A percentile compares a stretch with the other conserved stretches of the same genome.
These are phyloP conservation scores for Aphodius sticticus DNA, from an alignment of 2,888 invertebrate species.

Conservation along the genomic window DNA sequence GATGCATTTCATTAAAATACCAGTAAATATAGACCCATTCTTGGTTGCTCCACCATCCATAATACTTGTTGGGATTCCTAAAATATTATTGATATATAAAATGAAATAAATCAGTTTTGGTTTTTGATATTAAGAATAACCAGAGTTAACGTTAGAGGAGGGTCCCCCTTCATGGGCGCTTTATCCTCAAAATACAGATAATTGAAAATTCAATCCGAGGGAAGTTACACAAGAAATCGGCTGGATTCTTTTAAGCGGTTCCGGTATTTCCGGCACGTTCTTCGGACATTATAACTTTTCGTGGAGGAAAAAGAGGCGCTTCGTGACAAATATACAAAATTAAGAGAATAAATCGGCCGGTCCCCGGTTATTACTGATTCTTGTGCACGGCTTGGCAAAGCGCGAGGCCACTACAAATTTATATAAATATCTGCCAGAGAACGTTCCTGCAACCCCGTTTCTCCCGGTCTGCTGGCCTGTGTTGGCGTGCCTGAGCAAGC, in stretches of 20 bases:
- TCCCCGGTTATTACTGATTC: conserved; percentile 4
- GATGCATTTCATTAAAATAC: too few species aligned
- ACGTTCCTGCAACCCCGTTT: background rate
- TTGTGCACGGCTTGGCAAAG: background rate
- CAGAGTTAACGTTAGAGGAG: too few species aligned
- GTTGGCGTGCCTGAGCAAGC: background rate
- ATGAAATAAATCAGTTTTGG: too few species aligned
- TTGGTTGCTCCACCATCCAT: too few species aligned
- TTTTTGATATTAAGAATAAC: too few species aligned
- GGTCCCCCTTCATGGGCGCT: too few species aligned
- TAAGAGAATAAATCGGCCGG: conserved; percentile 29
- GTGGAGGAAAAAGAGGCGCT: conserved; percentile 21
- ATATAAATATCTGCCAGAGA: background rate
- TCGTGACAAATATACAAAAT: conserved; percentile 32
- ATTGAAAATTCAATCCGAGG: background rate
- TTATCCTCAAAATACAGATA: background rate
- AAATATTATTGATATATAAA: too few species aligned
- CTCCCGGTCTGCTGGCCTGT: background rate
- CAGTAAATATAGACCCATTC: too few species aligned
- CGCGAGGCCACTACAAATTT: background rate
- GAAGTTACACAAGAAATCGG: background rate
- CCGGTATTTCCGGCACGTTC: conserved; percentile 19
- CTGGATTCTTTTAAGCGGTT: background rate
- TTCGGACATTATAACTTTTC: conserved; percentile 30
- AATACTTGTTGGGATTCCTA: too few species aligned